Conservation (phyloP, 2,113 vertebrate genomes). For the Hyla sarda region DNA sequence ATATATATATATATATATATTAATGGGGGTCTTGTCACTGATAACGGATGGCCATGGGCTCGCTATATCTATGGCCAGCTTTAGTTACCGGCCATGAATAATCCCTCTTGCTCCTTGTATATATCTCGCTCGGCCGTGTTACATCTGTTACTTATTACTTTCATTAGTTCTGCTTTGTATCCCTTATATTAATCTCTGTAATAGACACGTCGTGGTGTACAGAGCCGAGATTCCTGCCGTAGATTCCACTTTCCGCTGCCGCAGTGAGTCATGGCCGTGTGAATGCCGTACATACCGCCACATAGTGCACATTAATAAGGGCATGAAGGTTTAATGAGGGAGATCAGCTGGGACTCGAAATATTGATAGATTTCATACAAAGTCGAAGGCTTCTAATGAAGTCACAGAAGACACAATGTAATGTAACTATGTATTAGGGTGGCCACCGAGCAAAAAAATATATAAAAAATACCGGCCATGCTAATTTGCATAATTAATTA, state of each 20-base stretch:
- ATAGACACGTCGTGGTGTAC: neutral
- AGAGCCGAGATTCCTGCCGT: neutral
- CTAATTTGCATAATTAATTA: too few species aligned
- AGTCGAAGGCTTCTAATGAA: neutral
- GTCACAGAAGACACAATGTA: neutral
- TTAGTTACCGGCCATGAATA: neutral
- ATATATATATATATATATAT: too few species aligned
- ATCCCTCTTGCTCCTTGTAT: neutral
- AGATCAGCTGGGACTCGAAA: neutral
- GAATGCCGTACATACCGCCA: neutral
- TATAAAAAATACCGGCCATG: too few species aligned
- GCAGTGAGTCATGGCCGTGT: neutral
- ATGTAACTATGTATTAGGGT: neutral
- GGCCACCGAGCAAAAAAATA: too few species aligned
- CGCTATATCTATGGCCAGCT: neutral
- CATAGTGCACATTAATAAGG: neutral
- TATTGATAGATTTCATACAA: neutral
- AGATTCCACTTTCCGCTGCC: neutral
- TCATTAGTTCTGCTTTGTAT: constrained; percentile 5
- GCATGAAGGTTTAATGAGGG: neutral
- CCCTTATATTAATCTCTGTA: neutral
- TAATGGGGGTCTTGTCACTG: neutral
- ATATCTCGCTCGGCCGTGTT: neutral
- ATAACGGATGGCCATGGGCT: neutral
- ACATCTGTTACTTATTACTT: constrained; percentile 27